Base-by-base conservation (phyloP, 2,797 vertebrate species). In the Antennarius maculatus region DNA sequence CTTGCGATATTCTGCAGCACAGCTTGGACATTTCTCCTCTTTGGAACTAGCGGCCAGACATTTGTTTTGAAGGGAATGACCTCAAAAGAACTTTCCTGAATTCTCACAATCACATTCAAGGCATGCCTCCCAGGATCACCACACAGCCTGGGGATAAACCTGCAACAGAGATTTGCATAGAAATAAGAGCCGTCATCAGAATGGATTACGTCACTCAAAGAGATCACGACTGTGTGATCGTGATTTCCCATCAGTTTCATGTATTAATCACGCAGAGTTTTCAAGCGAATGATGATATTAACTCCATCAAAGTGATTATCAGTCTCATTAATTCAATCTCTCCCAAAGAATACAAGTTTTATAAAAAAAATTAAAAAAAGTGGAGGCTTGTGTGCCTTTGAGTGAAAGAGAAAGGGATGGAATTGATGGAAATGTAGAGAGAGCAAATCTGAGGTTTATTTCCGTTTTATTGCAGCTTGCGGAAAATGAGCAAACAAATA, bases 121-220 rank as follows among this genome's bases (percentile, higher is more conserved):
- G 59, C 68, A 84, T 69, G 65, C 68, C 23, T 29, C 64, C 58
- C 5, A 4, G 69, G 65, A 80, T 77, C 66, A 73, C 66, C 61
- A 46, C 48, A 47, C 42, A 45, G 63, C 70, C 68, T 7, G 12
- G 37, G 57, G 77, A 72, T 71, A 66, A 80, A 80, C 53, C 51
- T 27, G 10, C 2, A 1, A 47, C 34, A 45, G 60, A 81, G 58
- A 77, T 80, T 79, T 80, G 50, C 73, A 54, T 46, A 54, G 50
- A 73, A 68, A 59, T 48, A 50, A 62, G 63, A 61, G 58, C 53
- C 23, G 23, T 34, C 31, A 34, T 8, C 31, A 48, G 66, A 67
- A 63, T 43, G 9, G 69, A 74, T 83, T 60, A 62, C 54, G 70
- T 68, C 29, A 49, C 54, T 61, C 65, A 55, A 69, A 72, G 62